Conservation (phyloP, 2,113 vertebrate genomes). For the Gymnocephalus cernua region DNA sequence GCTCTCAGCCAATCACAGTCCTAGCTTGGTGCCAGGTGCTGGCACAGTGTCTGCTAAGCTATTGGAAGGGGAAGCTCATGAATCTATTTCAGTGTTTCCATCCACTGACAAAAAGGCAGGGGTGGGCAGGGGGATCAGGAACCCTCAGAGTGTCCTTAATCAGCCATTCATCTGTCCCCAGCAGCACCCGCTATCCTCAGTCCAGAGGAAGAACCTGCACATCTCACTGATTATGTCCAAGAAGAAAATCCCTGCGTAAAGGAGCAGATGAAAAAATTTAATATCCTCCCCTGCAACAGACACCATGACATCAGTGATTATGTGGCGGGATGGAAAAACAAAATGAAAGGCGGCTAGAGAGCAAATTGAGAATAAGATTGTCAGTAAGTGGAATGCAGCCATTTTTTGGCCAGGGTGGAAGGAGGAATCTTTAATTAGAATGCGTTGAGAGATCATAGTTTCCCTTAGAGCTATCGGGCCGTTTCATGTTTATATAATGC, state of each 20-base stretch:
- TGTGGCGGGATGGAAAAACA: conserved; percentile 56
- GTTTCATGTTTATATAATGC: conserved; percentile 80
- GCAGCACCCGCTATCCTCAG: conserved; percentile 33
- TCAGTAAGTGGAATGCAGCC: conserved; percentile 57
- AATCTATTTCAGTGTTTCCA: conserved; percentile 66
- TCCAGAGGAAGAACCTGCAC: conserved; percentile 27
- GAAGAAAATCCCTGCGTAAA: conserved; percentile 56
- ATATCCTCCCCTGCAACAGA: conserved; percentile 42
- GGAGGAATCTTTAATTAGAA: conserved; percentile 79
- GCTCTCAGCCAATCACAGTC: conserved; percentile 38
- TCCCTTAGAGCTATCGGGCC: conserved; percentile 73
- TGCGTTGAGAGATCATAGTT: conserved; percentile 77
- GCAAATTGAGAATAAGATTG: conserved; percentile 64
- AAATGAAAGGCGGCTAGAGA: conserved; percentile 41
- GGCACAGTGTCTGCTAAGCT: conserved; percentile 49
- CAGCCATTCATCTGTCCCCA: conserved; percentile 58
- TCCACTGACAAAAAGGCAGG: conserved; percentile 51
- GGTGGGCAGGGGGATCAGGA: conserved; percentile 38
- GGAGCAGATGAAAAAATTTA: conserved; percentile 31
- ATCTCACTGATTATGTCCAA: conserved; percentile 55
- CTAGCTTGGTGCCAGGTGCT: conserved; percentile 48
- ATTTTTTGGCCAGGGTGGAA: conserved; percentile 62
- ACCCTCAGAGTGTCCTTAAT: conserved; percentile 53
- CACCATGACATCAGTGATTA: conserved; percentile 63
- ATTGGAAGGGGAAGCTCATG: conserved; percentile 52